Evolutionary conservation across 2,113 vertebrate species (phyloP).

Genomic region (Zeus faber): DNA sequence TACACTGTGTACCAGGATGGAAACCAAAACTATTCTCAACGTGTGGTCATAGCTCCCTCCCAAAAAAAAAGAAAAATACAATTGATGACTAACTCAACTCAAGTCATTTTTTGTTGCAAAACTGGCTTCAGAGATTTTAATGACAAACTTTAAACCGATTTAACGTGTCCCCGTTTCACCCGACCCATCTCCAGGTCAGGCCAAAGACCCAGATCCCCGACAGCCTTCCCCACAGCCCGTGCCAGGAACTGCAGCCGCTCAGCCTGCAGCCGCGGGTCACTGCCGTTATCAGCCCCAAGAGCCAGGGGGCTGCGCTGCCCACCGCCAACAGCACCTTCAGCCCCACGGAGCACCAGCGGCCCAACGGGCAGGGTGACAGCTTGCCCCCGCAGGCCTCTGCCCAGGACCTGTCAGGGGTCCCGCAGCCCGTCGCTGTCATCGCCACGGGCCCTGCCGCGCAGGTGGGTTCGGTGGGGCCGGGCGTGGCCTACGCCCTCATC

Average conservation of each 20-base stretch:
- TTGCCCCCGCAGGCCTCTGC: constrained; percentile 36
- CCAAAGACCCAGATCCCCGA: constrained; percentile 98
- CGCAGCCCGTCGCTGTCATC: background rate
- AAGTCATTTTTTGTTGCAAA: no score
- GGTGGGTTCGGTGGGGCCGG: constrained; percentile 55
- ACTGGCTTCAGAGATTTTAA: no score
- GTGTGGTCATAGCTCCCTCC: no score
- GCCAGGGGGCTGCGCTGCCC: constrained; percentile 87
- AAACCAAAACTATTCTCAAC: no score
- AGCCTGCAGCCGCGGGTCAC: constrained; percentile 85
- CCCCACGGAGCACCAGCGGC: constrained; percentile 57
- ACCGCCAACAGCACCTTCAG: constrained; percentile 93
- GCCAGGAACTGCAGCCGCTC: constrained; percentile 76
- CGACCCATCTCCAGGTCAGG: constrained; percentile 81
- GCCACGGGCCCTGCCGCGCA: constrained; percentile 30
- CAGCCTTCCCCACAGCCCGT: constrained; percentile 88
- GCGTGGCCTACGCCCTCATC: constrained; percentile 95
- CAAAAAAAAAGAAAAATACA: no score
- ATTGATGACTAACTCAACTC: no score
- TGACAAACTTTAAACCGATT: no score
- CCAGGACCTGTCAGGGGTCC: constrained; percentile 38
- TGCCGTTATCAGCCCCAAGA: constrained; percentile 83
- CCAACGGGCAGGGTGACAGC: constrained; percentile 54
- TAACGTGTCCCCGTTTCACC: background rate
- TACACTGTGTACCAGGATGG: no score